A percentile compares a stretch with the other conserved stretches of the same genome.
Evolutionary conservation across 2,888 invertebrate species (phyloP).

Genomic region (Epicampocera succincta): DNA sequence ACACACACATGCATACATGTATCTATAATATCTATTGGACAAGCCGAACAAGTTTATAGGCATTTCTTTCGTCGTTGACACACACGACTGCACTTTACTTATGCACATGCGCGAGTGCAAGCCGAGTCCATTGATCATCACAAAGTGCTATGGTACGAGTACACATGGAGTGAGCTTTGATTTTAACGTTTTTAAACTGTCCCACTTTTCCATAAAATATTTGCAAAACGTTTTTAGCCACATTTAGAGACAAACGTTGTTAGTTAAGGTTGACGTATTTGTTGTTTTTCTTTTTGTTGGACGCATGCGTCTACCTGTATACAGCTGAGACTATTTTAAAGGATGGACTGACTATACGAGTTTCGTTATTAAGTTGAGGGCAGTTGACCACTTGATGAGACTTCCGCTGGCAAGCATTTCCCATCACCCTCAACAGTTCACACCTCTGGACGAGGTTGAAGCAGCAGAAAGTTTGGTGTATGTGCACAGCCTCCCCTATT

Average conservation of each 20-base stretch:
- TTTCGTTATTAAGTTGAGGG: too few species aligned
- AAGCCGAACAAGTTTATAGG: constrained; percentile 37
- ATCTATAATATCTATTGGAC: background rate
- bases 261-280: constrained; percentile 58
- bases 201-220: constrained; percentile 80
- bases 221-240: constrained; percentile 75
- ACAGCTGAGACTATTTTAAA: constrained; percentile 3
- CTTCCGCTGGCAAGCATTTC: too few species aligned
- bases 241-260: constrained; percentile 73
- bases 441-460: too few species aligned
- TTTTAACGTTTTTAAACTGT: constrained; percentile 76
- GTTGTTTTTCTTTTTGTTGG: background rate
- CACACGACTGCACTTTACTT: background rate
- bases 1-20: background rate
- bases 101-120: background rate
- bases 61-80: background rate
- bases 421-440: too few species aligned
- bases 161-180: constrained; percentile 60
- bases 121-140: constrained; percentile 43
- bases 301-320: constrained; percentile 15
- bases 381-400: too few species aligned
- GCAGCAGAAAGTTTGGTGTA: too few species aligned
- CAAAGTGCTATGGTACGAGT: constrained; percentile 22
- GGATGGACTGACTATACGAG: background rate
- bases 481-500: too few species aligned